These are phyloP conservation scores for Serripes groenlandicus DNA, from an alignment of 2,888 invertebrate genomes.

Conservation along the genomic window DNA sequence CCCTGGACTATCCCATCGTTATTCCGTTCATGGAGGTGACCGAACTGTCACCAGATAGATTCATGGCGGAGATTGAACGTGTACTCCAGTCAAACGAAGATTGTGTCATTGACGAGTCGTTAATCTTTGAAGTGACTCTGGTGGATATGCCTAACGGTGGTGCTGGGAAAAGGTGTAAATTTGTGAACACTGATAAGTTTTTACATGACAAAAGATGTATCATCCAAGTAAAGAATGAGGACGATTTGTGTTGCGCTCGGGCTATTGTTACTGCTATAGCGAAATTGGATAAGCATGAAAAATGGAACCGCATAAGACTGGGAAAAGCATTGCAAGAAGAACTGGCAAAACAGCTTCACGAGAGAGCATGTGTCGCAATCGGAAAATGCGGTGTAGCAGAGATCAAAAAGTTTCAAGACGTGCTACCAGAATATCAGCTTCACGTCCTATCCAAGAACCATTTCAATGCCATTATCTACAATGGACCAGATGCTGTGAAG, in stretches of 20 bases:
- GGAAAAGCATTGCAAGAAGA: conserved; percentile 27
- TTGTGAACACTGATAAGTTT: conserved; percentile 37
- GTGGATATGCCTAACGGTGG: conserved; percentile 35
- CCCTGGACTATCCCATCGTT: conserved; percentile 44
- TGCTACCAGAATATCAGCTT: conserved; percentile 41
- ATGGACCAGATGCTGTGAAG: conserved; percentile 19
- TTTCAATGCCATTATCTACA: conserved; percentile 49
- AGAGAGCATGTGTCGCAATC: conserved; percentile 29
- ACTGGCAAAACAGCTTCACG: conserved; percentile 43
- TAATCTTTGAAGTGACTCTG: conserved; percentile 42
- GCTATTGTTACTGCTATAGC: conserved; percentile 55
- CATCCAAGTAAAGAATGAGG: conserved; percentile 45
- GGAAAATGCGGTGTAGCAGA: conserved; percentile 53
- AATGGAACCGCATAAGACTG: conserved; percentile 35
- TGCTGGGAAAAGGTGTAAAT: conserved; percentile 21
- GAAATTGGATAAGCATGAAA: conserved; percentile 33
- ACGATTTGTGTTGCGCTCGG: conserved; percentile 52
- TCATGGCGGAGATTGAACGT: conserved; percentile 34
- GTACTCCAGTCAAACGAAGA: conserved; percentile 37
- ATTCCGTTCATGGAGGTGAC: conserved; percentile 12
- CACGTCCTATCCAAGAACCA: conserved; percentile 44
- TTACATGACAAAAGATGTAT: conserved; percentile 38
- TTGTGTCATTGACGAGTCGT: conserved; percentile 36
- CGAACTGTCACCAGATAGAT: conserved; percentile 20
- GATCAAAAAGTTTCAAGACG: conserved; percentile 39